Evolutionary conservation across 2,888 invertebrate species (phyloP), one percentile per base, ranked within the genome.

Genomic region (Xanthia togata): DNA sequence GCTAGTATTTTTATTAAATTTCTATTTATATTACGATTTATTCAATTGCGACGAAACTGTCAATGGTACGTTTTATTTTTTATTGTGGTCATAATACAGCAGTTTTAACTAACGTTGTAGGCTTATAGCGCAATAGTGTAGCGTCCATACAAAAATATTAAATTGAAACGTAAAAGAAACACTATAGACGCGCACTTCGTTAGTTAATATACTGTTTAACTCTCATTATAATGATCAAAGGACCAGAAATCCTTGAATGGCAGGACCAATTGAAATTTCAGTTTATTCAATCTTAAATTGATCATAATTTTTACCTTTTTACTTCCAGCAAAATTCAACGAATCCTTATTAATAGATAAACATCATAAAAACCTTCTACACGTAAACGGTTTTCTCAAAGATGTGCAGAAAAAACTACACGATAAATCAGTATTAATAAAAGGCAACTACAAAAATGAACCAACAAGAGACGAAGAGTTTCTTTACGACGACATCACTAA

Each of bases 311-410:
- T 53, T 17, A 12, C 17, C 0, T 78, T 67, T 41, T 11, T 4
- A 23, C 9, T 76, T 76, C 17, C 76, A 76, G 76, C n/a, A 35
- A 79, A 26, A 12, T 76, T 76, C 79, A 70, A 79, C 31, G 76
- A 76, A 41, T 69, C 79, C 5, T 12, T 50, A 5, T 0, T 79
- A 9, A 0, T 70, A 26, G 17, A 65, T 8, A 59, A 59, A 0
- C 6, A 50, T 9, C n/a, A 50, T 23, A n/a, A 70, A 31, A 79
- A 70, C n/a, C 31, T 26, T 0, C n/a, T 5, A 12, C 20, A 53
- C 35, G 31, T 23, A 12, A 23, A 76, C 1, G n/a, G 50, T 0
- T 5, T 79, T 5, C 50, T 76, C 0, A 35, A 57, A 44, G 41
- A 59, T 2, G n/a, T 60, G 1, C 47, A 60, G 9, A 26, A 50